These are phyloP conservation scores for Catharus fuscescens DNA, from an alignment of 2,113 vertebrate species.

Conservation along the genomic window DNA sequence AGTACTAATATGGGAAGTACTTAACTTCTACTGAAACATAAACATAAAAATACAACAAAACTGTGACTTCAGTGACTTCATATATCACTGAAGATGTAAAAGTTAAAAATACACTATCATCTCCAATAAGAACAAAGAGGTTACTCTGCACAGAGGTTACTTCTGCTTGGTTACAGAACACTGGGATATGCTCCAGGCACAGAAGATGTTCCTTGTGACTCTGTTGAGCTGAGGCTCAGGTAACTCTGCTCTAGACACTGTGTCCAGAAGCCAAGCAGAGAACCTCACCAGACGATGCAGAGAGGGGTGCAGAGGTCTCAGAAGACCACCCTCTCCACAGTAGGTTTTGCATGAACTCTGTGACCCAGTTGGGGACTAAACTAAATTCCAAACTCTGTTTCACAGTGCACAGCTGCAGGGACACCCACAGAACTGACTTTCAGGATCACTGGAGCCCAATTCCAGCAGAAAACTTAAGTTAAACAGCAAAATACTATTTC, in stretches of 20 bases:
- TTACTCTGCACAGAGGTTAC: not conserved
- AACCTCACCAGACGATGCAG: not conserved
- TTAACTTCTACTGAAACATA: not conserved
- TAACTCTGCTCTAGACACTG: not conserved
- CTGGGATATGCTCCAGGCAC: rapidly evolving
- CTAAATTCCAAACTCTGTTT: not conserved
- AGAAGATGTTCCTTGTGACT: not conserved
- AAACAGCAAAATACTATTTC: not conserved
- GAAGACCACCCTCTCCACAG: not conserved
- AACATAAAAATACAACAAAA: not conserved
- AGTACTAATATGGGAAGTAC: not conserved
- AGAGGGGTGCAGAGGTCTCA: not conserved
- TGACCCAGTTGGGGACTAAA: not conserved
- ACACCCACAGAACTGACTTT: not conserved
- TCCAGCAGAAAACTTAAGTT: not conserved
- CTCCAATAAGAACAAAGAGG: not conserved
- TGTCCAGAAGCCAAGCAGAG: not conserved
- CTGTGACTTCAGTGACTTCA: not conserved
- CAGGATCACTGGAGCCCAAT: not conserved
- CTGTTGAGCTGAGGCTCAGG: not conserved
- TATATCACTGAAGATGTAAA: not conserved
- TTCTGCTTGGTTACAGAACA: not conserved
- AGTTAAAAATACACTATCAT: not conserved
- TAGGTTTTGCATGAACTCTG: not conserved
- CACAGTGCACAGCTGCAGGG: not conserved